These are phyloP conservation scores for Hyperopisus bebe DNA, from an alignment of 2,113 vertebrate genomes.

Conservation along the genomic window DNA sequence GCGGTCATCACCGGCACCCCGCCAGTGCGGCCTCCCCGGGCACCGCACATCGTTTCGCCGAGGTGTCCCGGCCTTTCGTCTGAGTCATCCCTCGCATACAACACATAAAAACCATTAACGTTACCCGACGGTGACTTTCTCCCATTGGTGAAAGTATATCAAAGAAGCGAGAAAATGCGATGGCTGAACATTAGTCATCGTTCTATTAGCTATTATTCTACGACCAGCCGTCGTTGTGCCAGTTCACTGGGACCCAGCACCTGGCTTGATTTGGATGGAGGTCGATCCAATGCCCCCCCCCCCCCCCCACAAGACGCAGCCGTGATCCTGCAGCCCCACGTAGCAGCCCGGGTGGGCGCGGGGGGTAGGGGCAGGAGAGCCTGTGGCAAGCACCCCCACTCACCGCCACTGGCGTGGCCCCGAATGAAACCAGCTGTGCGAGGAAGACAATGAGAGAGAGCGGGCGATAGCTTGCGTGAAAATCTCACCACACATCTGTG, in stretches of 20 bases:
- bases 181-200: not conserved
- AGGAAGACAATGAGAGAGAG: not conserved
- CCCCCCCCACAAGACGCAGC: not conserved
- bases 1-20: conserved; percentile 58
- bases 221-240: too few relatives aligned
- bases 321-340: not conserved
- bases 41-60: not conserved
- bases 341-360: not conserved
- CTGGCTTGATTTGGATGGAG: not conserved
- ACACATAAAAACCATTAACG: not conserved
- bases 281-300: not conserved
- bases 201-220: not conserved
- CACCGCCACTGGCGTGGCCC: not conserved
- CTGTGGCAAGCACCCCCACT: not conserved
- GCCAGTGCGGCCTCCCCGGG: conserved; percentile 14
- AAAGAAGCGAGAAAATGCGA: not conserved
- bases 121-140: not conserved
- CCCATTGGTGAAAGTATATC: not conserved
- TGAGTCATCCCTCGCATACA: not conserved
- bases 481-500: conserved; percentile 9
- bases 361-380: not conserved
- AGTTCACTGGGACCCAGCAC: not conserved
- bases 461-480: not conserved
- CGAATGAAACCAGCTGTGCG: conserved; percentile 12
- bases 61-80: not conserved